Evolutionary conservation across 35 echinoderm and acorn worm genomes (phyloP).

Genomic region (Apostichopus californicus): DNA sequence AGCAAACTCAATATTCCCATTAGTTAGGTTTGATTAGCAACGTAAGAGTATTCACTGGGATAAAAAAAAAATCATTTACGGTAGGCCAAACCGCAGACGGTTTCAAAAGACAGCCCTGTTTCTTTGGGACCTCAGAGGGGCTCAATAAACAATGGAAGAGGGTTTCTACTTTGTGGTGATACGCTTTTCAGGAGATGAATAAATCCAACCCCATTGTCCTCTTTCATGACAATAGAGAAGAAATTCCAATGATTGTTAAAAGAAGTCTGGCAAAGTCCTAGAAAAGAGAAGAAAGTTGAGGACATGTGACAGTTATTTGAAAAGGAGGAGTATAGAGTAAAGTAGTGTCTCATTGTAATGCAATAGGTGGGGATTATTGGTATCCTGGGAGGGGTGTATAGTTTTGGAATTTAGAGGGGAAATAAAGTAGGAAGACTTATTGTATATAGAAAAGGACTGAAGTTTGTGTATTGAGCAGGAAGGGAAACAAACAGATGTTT

Average conservation of each 20-base stretch:
- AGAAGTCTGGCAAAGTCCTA: neutral
- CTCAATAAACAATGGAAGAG: slow-evolving; percentile 1
- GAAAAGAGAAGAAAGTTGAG: neutral
- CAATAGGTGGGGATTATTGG: neutral
- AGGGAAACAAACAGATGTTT: neutral
- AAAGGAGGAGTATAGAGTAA: too few relatives aligned
- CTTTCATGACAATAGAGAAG: neutral
- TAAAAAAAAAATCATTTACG: neutral
- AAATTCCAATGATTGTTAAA: slow-evolving; percentile 25
- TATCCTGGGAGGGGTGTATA: neutral
- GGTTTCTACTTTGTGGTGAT: neutral
- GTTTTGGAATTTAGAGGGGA: neutral
- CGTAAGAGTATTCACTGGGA: neutral
- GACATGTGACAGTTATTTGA: neutral
- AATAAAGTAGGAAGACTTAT: neutral
- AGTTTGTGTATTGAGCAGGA: neutral
- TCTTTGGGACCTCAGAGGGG: neutral
- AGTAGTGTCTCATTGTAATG: too few relatives aligned
- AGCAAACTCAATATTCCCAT: neutral
- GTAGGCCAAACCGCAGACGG: neutral
- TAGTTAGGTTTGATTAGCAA: neutral
- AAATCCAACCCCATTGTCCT: slow-evolving; percentile 23
- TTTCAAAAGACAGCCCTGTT: neutral
- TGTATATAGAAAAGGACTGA: neutral
- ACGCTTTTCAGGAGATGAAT: slow-evolving; percentile 4